Evolutionary conservation across 23 tunicate genomes (phyloP), one percentile per base, ranked within the genome.

Genomic region (Ascidia mentula): DNA sequence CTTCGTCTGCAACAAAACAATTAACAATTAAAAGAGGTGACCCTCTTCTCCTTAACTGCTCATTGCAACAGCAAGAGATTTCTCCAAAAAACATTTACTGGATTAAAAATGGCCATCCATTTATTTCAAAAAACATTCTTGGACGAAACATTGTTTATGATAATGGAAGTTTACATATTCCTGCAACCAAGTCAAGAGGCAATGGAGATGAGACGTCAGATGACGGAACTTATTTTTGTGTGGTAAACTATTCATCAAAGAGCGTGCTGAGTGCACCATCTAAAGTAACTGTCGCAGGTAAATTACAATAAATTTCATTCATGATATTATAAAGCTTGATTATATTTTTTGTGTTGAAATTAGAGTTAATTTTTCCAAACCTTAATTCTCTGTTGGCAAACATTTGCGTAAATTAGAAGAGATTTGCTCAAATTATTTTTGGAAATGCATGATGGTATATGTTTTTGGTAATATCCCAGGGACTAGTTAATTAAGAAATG

Each of bases 31-130:
- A 53, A 53, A 53, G 65, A 9, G 65, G 65, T 53, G 65, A 53
- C 65, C 65, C 65, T 53, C 65, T 53, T 53, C 65, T 53, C 28
- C 65, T 53, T 20, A 53, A 53, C 13, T 53, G 65, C 13, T 53
- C 65, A 53, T 53, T 53, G 65, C 65, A 20, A 53, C 65, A 53
- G 24, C 4, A 53, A 9, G 65, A 53, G 28, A 53, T 26, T 53
- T 53, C 65, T 28, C 22, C 65, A 53, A 6, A 53, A 28, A 53
- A 9, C 13, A 28, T 53, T 5, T 9, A 20, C 28, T 53, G 65
- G 65, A 53, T 53, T 53, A 53, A 53, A 53, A 53, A 53, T 53
- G 65, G 65, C 22, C 65, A 53, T 20, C 65, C 65, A 20, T 53
- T 53, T 9, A 9, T 53, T 20, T 53, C 65, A 53, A 53, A 53